Conservation (phyloP, 2,888 invertebrate species). For the Cheilosia soror region DNA sequence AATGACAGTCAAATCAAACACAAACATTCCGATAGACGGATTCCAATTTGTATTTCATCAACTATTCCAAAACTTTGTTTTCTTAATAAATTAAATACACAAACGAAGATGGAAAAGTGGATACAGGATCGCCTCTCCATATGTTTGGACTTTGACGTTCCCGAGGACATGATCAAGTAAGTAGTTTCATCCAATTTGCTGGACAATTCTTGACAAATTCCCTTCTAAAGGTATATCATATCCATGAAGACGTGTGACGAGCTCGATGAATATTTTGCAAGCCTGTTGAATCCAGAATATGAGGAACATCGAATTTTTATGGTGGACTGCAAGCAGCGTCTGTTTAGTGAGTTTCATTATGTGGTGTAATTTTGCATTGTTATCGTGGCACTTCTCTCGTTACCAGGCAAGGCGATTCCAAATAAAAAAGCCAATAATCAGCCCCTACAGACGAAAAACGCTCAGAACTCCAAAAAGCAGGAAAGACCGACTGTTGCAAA, state of each 20-base stretch:
- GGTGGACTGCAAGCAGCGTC: slow-evolving; percentile 85
- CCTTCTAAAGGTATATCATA: slow-evolving; percentile 87
- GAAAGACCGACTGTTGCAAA: slow-evolving; percentile 13
- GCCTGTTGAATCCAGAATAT: slow-evolving; percentile 88
- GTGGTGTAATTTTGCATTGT: not conserved
- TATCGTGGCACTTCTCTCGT: not conserved
- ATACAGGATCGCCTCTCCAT: slow-evolving; percentile 87
- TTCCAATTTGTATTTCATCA: not conserved
- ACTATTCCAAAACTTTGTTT: not conserved
- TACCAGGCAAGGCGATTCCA: slow-evolving; percentile 75
- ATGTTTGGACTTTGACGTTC: slow-evolving; percentile 88
- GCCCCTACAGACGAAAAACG: slow-evolving; percentile 53
- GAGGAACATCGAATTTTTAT: slow-evolving; percentile 88
- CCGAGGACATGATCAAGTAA: slow-evolving; percentile 89
- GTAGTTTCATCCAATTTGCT: slow-evolving; percentile 65
- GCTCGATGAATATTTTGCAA: slow-evolving; percentile 91
- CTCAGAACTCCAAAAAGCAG: slow-evolving; percentile 40
- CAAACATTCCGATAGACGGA: no score
- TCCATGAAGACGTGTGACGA: slow-evolving; percentile 89
- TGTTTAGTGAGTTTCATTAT: slow-evolving; percentile 82
- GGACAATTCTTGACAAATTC: not conserved
- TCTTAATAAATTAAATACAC: no score
- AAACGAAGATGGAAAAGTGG: slow-evolving; percentile 87
- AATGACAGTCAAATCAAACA: no score
- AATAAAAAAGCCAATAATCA: slow-evolving; percentile 76